Evolutionary conservation across 2,888 invertebrate genomes (phyloP).

Genomic region (Didymodactylos carnosus): DNA sequence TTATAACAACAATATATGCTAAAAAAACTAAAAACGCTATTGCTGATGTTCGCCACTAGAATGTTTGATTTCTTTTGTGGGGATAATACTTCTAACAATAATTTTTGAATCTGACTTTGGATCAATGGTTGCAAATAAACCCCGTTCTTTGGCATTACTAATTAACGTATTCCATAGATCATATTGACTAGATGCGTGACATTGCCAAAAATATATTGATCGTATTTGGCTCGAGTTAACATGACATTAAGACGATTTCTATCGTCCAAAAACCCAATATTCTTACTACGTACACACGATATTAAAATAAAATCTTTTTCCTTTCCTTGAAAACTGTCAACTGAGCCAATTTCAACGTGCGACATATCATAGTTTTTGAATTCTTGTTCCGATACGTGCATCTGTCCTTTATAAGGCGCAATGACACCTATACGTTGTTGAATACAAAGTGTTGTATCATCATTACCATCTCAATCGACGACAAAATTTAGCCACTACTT

Average conservation of each 20-base stretch:
- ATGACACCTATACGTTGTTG: slow-evolving; percentile 45
- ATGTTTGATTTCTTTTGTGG: too few species aligned
- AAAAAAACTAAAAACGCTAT: too few species aligned
- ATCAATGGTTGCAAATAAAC: too few species aligned
- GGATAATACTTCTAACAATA: too few species aligned
- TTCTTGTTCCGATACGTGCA: too few species aligned
- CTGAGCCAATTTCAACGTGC: slow-evolving; percentile 9
- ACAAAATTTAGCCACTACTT: too few species aligned
- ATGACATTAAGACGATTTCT: slow-evolving; percentile 63
- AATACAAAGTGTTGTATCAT: too few species aligned
- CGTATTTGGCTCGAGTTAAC: slow-evolving; percentile 56
- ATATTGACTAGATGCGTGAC: background rate
- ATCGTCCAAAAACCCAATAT: slow-evolving; percentile 43
- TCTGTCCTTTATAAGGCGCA: slow-evolving; percentile 50
- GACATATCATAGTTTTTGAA: background rate
- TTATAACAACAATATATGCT: too few species aligned
- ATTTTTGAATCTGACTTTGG: too few species aligned
- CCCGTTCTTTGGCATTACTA: background rate
- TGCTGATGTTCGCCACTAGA: too few species aligned
- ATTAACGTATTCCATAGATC: background rate
- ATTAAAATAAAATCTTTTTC: slow-evolving; percentile 67
- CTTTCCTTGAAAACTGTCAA: slow-evolving; percentile 57
- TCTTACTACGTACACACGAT: slow-evolving; percentile 52
- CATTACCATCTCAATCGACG: too few species aligned
- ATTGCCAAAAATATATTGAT: slow-evolving; percentile 37